These are phyloP conservation scores for Linurgus olivaceus DNA, from an alignment of 2,797 vertebrate genomes.

Conservation along the genomic window DNA sequence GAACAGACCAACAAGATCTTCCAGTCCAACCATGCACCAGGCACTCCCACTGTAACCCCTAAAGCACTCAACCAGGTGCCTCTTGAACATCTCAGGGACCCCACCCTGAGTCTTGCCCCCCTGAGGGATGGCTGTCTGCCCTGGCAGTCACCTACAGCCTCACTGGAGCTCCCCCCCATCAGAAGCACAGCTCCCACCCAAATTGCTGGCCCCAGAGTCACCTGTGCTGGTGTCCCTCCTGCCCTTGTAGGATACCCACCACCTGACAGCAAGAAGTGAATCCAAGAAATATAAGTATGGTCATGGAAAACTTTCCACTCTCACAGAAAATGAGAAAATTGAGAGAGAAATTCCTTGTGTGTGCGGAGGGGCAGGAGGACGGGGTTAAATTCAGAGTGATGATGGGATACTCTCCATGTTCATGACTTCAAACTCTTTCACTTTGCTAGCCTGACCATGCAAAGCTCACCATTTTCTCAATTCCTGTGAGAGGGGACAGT, in stretches of 20 bases:
- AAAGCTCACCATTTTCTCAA: background rate
- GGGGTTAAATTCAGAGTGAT: background rate
- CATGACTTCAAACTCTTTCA: background rate
- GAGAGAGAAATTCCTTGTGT: background rate
- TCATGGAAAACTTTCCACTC: background rate
- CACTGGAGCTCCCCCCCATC: rapidly evolving
- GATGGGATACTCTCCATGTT: background rate
- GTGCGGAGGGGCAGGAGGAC: rapidly evolving
- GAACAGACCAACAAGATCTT: background rate
- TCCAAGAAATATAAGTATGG: background rate
- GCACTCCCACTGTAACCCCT: background rate
- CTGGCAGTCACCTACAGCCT: rapidly evolving
- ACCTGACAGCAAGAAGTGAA: background rate
- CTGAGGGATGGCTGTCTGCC: rapidly evolving
- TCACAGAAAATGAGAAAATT: background rate
- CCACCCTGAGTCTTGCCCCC: background rate
- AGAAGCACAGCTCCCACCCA: background rate
- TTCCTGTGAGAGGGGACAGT: background rate
- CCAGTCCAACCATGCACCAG: background rate
- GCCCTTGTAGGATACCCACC: background rate
- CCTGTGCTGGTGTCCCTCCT: background rate
- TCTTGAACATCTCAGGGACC: background rate
- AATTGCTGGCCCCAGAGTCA: background rate
- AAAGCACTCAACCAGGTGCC: background rate
- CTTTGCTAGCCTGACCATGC: background rate